Conservation (phyloP, 2,888 invertebrate genomes). For the Cabera pusaria region DNA sequence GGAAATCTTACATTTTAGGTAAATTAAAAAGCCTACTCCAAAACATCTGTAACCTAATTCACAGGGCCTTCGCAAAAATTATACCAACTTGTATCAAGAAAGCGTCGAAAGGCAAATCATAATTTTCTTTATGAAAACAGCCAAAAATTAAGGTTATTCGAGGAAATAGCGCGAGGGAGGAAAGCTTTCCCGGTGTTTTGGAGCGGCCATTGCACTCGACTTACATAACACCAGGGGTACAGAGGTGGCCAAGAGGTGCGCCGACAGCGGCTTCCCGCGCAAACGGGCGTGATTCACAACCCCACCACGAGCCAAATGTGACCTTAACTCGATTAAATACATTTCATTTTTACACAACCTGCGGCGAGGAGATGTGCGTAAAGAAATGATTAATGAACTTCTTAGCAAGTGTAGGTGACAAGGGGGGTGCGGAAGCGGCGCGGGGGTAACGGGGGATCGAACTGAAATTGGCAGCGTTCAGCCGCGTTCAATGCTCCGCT, state of each 20-base stretch:
- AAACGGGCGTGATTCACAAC: constrained; percentile 44
- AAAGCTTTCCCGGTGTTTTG: constrained; percentile 59
- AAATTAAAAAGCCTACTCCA: constrained; percentile 17
- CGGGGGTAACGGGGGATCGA: constrained; percentile 64
- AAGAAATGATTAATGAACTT: constrained; percentile 70
- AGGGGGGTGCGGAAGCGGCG: constrained; percentile 34
- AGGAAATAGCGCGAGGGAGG: constrained; percentile 54
- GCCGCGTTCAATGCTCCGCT: constrained; percentile 41
- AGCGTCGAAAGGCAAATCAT: constrained; percentile 43
- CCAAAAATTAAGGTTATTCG: constrained; percentile 51
- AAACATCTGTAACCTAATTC: constrained; percentile 28
- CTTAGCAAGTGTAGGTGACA: constrained; percentile 58
- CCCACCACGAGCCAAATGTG: constrained; percentile 42
- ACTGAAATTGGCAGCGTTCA: constrained; percentile 75
- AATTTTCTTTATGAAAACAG: constrained; percentile 48
- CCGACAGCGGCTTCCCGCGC: constrained; percentile 36
- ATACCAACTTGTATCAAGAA: constrained; percentile 39
- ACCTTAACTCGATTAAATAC: constrained; percentile 52
- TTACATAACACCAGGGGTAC: constrained; percentile 78
- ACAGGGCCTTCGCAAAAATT: constrained; percentile 38
- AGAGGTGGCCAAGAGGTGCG: constrained; percentile 70
- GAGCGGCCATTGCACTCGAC: constrained; percentile 78
- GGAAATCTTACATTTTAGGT: too few species aligned
- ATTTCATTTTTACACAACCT: constrained; percentile 48
- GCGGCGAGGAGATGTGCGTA: constrained; percentile 50